Evolutionary conservation across 2,797 vertebrate species (phyloP).

Genomic region (Macropus fuliginosus): DNA sequence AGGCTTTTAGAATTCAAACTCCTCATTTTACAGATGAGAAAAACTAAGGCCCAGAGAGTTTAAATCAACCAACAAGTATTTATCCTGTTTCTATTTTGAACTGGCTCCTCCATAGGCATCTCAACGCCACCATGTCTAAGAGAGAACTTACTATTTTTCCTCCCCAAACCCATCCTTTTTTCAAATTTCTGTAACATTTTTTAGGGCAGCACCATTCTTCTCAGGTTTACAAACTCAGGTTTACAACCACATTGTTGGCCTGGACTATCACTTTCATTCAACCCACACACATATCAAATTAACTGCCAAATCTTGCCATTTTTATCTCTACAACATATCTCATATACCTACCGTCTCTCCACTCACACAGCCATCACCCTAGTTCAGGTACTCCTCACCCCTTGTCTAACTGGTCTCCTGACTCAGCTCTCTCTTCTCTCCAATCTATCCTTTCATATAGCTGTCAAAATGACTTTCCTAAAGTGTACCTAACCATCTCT

Average conservation of each 20-base stretch:
- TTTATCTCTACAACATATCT: background rate
- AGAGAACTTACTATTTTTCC: background rate
- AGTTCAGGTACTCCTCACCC: background rate
- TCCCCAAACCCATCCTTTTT: background rate
- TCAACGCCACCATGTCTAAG: background rate
- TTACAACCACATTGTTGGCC: background rate
- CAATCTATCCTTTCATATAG: background rate
- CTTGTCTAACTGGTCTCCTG: background rate
- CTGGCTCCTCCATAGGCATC: background rate
- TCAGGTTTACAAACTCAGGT: background rate
- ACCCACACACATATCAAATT: background rate
- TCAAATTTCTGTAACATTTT: background rate
- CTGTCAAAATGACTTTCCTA: background rate
- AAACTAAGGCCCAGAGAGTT: conserved; percentile 6
- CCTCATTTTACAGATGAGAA: conserved; percentile 8
- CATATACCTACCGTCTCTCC: background rate
- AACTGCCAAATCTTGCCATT: background rate
- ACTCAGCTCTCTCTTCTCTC: background rate
- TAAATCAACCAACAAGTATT: background rate
- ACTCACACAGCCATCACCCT: background rate
- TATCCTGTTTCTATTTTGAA: background rate
- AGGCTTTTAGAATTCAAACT: background rate
- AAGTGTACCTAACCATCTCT: background rate
- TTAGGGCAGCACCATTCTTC: background rate
- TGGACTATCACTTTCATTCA: background rate